Conservation (phyloP, 2,797 vertebrate genomes). For the Lagodon rhomboides region DNA sequence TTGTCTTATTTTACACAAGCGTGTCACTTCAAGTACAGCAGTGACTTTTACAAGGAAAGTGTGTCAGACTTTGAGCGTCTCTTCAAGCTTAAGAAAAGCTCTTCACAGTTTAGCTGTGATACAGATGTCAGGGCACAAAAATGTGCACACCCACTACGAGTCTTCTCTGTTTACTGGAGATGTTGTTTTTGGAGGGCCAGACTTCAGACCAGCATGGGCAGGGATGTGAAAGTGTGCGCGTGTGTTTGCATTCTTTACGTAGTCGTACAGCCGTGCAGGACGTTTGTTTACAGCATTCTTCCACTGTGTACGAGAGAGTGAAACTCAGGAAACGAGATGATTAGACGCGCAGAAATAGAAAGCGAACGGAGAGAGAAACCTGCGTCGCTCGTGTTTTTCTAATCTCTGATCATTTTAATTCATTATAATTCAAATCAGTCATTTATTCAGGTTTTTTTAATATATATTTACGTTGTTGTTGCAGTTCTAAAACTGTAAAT, state of each 20-base stretch:
- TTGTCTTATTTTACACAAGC: constrained; percentile 21
- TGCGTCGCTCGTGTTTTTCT: background rate
- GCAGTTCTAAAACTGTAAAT: constrained; percentile 26
- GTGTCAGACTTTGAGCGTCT: background rate
- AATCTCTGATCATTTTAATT: background rate
- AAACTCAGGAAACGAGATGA: constrained; percentile 26
- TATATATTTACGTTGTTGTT: constrained; percentile 28
- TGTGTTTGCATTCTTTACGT: background rate
- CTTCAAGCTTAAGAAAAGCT: constrained; percentile 2
- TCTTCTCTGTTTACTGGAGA: constrained; percentile 11
- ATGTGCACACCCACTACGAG: constrained; percentile 5
- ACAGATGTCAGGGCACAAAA: constrained; percentile 4
- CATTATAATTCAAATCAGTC: background rate
- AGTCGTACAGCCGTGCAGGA: background rate
- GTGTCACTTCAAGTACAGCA: constrained; percentile 2
- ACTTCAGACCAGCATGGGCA: constrained; percentile 11
- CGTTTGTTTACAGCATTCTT: constrained; percentile 36
- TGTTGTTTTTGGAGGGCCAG: constrained; percentile 14
- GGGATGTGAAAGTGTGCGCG: background rate
- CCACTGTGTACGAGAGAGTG: constrained; percentile 17
- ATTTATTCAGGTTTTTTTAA: background rate
- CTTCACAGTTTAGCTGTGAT: background rate
- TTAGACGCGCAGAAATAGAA: constrained; percentile 3
- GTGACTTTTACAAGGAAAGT: constrained; percentile 11
- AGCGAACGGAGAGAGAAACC: background rate